These are phyloP conservation scores for Drepana arcuata DNA, from an alignment of 1,140 invertebrate species.

Conservation along the genomic window DNA sequence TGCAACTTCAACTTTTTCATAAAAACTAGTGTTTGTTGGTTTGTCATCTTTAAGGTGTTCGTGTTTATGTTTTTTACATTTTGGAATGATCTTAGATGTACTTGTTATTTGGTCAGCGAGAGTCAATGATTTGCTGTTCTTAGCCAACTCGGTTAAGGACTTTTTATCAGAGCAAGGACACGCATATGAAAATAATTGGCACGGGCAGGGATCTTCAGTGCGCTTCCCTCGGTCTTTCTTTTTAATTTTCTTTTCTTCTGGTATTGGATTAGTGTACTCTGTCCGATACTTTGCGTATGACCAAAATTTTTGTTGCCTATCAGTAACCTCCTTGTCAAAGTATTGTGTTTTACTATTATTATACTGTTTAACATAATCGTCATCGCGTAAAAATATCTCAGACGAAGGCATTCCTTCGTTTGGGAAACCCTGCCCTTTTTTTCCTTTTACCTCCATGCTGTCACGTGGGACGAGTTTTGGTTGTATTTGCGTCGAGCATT, in stretches of 20 bases:
- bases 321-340: constrained; percentile 10
- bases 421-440: constrained; percentile 23
- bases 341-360: constrained; percentile 13
- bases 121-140: constrained; percentile 30
- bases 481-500: constrained; percentile 34
- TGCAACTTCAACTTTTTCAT: constrained; percentile 13
- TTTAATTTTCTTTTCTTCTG: constrained; percentile 28
- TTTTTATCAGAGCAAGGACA: constrained; percentile 45
- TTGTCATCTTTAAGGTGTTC: constrained; percentile 20
- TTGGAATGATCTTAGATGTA: constrained; percentile 17
- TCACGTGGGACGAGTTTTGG: constrained; percentile 22
- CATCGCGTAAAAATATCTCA: constrained; percentile 38
- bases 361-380: constrained; percentile 7
- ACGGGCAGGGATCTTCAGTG: constrained; percentile 43
- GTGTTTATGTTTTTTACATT: constrained; percentile 14
- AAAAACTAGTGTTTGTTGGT: constrained; percentile 17
- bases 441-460: constrained; percentile 21
- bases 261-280: constrained; percentile 30
- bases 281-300: constrained; percentile 45
- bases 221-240: constrained; percentile 32
- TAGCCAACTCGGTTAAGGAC: constrained; percentile 34
- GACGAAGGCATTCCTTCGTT: constrained; percentile 25
- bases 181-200: constrained; percentile 49
- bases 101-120: constrained; percentile 33
- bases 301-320: constrained; percentile 39